Evolutionary conservation across 1,140 invertebrate genomes (phyloP).

Genomic region (Steinernema khuongi): DNA sequence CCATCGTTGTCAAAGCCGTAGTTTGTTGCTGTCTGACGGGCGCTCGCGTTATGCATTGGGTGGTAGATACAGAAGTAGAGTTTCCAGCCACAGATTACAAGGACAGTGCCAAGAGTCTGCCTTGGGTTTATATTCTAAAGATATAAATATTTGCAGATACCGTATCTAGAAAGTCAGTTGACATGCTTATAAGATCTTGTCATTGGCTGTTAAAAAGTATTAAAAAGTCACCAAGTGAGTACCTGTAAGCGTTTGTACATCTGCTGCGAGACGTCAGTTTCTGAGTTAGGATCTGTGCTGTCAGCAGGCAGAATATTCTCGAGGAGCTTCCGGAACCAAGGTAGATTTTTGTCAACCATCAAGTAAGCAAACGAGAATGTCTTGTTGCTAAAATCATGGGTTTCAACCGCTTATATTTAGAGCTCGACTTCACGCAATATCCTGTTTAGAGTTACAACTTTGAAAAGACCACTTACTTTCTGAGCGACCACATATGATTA

Average conservation of each 20-base stretch:
- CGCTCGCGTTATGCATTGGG: slow-evolving; percentile 62
- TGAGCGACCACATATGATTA: slow-evolving; percentile 84
- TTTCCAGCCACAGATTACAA: slow-evolving; percentile 86
- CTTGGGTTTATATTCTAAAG: slow-evolving; percentile 80
- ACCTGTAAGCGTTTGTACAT: slow-evolving; percentile 47
- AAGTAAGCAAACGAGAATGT: slow-evolving; percentile 87
- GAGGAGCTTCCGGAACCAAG: slow-evolving; percentile 84
- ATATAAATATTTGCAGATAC: neutral
- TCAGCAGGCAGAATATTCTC: slow-evolving; percentile 70
- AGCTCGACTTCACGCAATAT: neutral
- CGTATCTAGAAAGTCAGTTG: neutral
- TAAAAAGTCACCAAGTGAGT: neutral
- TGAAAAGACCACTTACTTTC: slow-evolving; percentile 71
- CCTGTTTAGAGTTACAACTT: neutral
- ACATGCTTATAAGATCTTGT: slow-evolving; percentile 28
- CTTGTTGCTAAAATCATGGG: slow-evolving; percentile 70
- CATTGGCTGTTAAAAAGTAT: slow-evolving; percentile 24
- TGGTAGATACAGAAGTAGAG: slow-evolving; percentile 98
- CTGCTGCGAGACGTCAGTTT: slow-evolving; percentile 66
- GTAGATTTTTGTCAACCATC: slow-evolving; percentile 79
- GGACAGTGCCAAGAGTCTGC: slow-evolving; percentile 92
- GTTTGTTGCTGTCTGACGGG: slow-evolving; percentile 21
- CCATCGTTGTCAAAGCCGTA: slow-evolving; percentile 43
- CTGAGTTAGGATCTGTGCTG: slow-evolving; percentile 39
- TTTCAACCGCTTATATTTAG: neutral